These are phyloP conservation scores for Coreius guichenoti DNA, from an alignment of 2,797 vertebrate species.

Conservation along the genomic window DNA sequence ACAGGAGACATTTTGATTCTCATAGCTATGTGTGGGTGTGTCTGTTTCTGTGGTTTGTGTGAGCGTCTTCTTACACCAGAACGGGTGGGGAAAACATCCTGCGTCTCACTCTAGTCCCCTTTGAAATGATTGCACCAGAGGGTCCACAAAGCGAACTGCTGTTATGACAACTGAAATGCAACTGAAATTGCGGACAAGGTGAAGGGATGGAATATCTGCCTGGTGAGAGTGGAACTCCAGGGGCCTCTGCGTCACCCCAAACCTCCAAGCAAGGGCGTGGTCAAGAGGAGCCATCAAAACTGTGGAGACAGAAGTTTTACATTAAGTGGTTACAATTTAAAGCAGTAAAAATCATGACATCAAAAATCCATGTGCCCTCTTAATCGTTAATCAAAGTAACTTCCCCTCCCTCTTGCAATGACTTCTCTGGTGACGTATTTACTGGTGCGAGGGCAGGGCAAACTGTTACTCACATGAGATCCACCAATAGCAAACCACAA, in stretches of 20 bases:
- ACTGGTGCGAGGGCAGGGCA: background rate
- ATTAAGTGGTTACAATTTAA: background rate
- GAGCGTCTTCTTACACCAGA: slow-evolving; percentile 20
- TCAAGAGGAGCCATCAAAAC: slow-evolving; percentile 64
- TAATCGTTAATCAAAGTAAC: background rate
- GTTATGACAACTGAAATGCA: slow-evolving; percentile 11
- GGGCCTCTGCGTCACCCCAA: background rate
- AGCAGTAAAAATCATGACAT: background rate
- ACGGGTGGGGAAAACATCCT: slow-evolving; percentile 20
- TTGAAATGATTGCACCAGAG: slow-evolving; percentile 27
- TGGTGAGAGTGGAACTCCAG: background rate
- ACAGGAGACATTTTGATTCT: slow-evolving; percentile 63
- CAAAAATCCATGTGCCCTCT: background rate
- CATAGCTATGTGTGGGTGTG: slow-evolving; percentile 56
- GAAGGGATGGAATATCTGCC: slow-evolving; percentile 28
- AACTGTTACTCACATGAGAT: background rate
- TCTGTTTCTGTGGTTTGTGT: slow-evolving; percentile 38
- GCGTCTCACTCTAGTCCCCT: slow-evolving; percentile 15
- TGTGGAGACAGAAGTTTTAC: slow-evolving; percentile 33
- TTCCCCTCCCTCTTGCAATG: background rate
- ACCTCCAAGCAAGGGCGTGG: slow-evolving; percentile 30
- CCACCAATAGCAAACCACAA: background rate
- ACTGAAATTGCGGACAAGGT: background rate
- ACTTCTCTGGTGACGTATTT: background rate
- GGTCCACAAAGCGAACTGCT: slow-evolving; percentile 17